Evolutionary conservation across 2,113 vertebrate genomes (phyloP).

Genomic region (Sitta europaea): DNA sequence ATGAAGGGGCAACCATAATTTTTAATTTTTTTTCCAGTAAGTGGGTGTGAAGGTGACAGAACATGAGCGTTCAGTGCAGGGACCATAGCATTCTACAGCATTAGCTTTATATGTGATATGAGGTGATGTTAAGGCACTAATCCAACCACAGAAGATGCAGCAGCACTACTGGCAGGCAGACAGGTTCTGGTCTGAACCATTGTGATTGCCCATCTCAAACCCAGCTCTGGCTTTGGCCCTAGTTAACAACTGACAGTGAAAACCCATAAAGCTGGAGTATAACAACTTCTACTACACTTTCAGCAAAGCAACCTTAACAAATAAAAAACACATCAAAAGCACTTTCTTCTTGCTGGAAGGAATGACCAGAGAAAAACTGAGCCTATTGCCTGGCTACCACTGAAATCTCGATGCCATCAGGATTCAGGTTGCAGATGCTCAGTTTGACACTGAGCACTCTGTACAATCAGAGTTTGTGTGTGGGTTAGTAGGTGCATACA

Average conservation of each 20-base stretch:
- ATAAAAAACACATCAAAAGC: background rate
- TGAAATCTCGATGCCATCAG: background rate
- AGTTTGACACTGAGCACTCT: background rate
- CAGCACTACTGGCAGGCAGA: background rate
- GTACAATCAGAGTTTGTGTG: background rate
- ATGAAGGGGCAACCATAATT: background rate
- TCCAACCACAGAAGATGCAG: background rate
- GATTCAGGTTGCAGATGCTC: background rate
- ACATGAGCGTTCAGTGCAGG: background rate
- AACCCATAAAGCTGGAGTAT: background rate
- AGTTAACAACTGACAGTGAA: background rate
- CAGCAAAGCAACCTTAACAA: background rate
- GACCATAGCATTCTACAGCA: background rate
- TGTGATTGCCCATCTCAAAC: background rate
- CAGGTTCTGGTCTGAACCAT: background rate
- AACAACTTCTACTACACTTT: background rate
- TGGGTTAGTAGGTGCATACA: background rate
- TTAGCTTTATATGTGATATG: background rate
- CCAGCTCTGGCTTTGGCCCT: background rate
- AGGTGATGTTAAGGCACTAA: background rate
- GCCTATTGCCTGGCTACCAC: background rate
- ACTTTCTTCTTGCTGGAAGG: background rate
- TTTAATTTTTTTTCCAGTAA: background rate
- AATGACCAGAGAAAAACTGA: background rate
- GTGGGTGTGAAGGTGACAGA: background rate